Percentiles rank a stretch among this genome's conserved stretches.
phyloP scores from a whole-genome alignment of 92 coral and sea anemone species.

The Micromussa lordhowensis region DNA sequence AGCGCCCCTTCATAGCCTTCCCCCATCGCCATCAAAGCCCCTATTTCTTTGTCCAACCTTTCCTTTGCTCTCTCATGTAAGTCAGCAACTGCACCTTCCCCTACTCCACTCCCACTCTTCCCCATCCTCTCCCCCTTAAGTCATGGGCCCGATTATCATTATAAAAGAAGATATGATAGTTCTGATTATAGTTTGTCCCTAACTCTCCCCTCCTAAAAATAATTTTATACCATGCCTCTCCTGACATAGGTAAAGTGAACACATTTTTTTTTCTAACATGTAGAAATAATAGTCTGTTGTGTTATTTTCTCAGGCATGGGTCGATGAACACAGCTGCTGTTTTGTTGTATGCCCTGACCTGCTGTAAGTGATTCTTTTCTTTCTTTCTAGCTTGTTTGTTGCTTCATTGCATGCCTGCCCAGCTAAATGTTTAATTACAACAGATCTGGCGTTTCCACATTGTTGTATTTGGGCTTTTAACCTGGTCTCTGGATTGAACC shows the following conservation, averaged over 20 bases:
- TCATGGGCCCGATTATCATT: too few species aligned
- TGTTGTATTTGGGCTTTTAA: too few species aligned
- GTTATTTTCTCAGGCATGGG: slow-evolving; percentile 76
- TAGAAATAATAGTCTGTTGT: not conserved
- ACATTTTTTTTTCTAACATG: not conserved
- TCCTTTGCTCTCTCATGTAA: not conserved
- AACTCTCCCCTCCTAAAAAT: not conserved
- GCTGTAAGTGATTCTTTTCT: slow-evolving; percentile 76
- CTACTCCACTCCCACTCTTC: not conserved
- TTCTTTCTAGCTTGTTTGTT: too few species aligned
- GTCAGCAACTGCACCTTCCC: not conserved
- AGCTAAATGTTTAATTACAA: too few species aligned
- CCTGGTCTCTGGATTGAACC: too few species aligned
- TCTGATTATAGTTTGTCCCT: too few species aligned
- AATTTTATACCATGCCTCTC: too few species aligned
- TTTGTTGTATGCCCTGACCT: slow-evolving; percentile 91
- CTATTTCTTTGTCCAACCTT: not conserved
- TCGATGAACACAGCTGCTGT: slow-evolving; percentile 99
- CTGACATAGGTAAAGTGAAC: too few species aligned
- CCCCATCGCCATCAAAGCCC: not conserved
- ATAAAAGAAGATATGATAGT: too few species aligned
- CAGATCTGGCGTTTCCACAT: too few species aligned
- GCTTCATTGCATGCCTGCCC: too few species aligned
- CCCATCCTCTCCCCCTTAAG: too few species aligned
- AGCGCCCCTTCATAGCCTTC: not conserved